Percentiles rank a stretch among this genome's conserved stretches.
These are phyloP conservation scores for Notoglanidium macrostoma DNA, from an alignment of 2,797 vertebrate species.

Conservation along the genomic window DNA sequence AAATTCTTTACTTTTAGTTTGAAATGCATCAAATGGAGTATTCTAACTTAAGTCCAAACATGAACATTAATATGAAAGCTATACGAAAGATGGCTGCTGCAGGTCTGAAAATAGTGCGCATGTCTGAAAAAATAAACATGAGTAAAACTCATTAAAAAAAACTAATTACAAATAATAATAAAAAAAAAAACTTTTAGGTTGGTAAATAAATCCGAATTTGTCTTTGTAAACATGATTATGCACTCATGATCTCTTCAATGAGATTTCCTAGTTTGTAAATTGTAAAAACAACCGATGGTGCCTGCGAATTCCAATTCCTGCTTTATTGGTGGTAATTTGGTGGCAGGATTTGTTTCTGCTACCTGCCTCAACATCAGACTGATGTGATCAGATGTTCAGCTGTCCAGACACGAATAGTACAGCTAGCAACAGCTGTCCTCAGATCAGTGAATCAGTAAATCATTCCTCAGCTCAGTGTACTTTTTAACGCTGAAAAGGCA, in stretches of 20 bases:
- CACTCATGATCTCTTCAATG: neutral
- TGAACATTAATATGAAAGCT: neutral
- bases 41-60: neutral
- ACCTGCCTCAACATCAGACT: neutral
- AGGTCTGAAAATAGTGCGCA: neutral
- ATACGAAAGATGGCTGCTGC: neutral
- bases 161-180: neutral
- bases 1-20: neutral
- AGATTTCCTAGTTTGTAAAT: neutral
- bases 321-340: neutral
- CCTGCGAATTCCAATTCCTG: neutral
- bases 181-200: neutral
- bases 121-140: neutral
- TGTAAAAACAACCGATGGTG: neutral
- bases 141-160: neutral
- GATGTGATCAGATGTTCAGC: neutral
- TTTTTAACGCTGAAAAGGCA: neutral
- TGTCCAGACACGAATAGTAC: neutral
- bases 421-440: neutral
- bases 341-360: neutral
- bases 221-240: neutral
- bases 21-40: neutral
- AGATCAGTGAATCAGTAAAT: neutral
- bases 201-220: neutral
- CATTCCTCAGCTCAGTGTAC: neutral